Evolutionary conservation across 2,888 invertebrate species (phyloP), one percentile per base, ranked within the genome.

Genomic region (Machimus atricapillus): DNA sequence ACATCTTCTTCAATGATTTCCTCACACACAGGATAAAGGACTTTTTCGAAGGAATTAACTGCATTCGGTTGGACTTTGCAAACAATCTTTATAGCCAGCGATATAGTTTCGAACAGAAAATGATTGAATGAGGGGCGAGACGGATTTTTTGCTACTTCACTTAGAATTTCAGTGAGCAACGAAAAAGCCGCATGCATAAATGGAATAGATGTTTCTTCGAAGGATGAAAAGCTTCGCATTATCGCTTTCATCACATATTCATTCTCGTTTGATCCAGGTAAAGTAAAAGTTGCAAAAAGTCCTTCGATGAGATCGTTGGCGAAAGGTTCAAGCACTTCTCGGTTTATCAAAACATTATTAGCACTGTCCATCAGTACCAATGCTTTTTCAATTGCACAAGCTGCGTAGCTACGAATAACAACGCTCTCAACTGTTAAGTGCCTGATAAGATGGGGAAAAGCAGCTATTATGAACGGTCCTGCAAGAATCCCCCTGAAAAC

Each of bases 181-280:
- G 97, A 96, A 88, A 99, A 92, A 2, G 98, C 94, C n/a, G 95
- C 94, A 37, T 95, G 95, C 91, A 98, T 94, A 91, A 95, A 97
- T 16, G 97, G 96, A 90, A 98, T 94, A 19, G 97, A 95, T 9
- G 94, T 94, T 46, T 96, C 97, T 92, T 98, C 97, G 19, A 98
- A 93, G 27, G 96, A 94, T 0, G 96, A 95, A 91, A 98, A 95
- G 81, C 96, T 96, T 88, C 98, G 94, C 95, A 99, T 97, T n/a
- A 99, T 95, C 2, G 98, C 98, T 94, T 98, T 99, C 98, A 99
- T 99, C 8, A 97, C 95, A 91, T 99, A 99, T 92, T 99, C 99
- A 92, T 99, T 99, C 93, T 99, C 98, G 89, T 96, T 95, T 0
- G 97, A 97, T 4, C 96, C 95, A 0, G 95, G 94, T 89, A 94